Evolutionary conservation across 2,113 vertebrate species (phyloP).

Genomic region (Ictalurus furcatus): DNA sequence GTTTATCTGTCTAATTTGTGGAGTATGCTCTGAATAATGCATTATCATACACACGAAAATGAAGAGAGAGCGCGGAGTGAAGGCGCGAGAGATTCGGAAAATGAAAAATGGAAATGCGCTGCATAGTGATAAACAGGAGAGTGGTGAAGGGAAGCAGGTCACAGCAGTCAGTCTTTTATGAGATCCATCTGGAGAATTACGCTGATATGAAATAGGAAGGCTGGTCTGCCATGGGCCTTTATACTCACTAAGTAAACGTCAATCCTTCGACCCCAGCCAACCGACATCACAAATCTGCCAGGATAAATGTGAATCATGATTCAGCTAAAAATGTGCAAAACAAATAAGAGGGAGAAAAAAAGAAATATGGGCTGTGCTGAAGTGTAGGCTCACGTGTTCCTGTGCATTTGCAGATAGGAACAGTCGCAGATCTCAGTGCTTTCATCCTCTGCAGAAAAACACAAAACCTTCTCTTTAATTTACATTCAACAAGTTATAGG

Average conservation of each 20-base stretch:
- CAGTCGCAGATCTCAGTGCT: slow-evolving; percentile 72
- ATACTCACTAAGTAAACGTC: slow-evolving; percentile 77
- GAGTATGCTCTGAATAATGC: slow-evolving; percentile 27
- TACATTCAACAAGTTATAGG: neutral
- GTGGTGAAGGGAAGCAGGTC: slow-evolving; percentile 32
- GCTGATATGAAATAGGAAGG: slow-evolving; percentile 39
- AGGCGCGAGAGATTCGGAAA: slow-evolving; percentile 26
- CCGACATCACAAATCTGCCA: slow-evolving; percentile 72
- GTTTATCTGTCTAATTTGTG: neutral
- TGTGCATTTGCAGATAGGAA: slow-evolving; percentile 70
- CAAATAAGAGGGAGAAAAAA: neutral
- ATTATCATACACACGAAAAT: slow-evolving; percentile 3
- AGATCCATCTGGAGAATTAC: slow-evolving; percentile 45
- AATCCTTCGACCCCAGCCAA: slow-evolving; percentile 75
- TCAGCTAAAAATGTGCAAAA: slow-evolving; percentile 39
- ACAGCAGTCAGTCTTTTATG: slow-evolving; percentile 42
- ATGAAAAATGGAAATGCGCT: slow-evolving; percentile 46
- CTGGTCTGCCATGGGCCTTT: slow-evolving; percentile 40
- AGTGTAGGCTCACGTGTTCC: slow-evolving; percentile 70
- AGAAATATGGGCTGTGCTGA: neutral
- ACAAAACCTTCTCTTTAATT: neutral
- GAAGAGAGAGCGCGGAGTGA: neutral
- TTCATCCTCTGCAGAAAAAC: slow-evolving; percentile 10
- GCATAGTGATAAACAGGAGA: slow-evolving; percentile 32
- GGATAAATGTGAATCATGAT: slow-evolving; percentile 54